These are phyloP conservation scores for Hyles vespertilio DNA, from an alignment of 1,140 invertebrate species.

Conservation along the genomic window DNA sequence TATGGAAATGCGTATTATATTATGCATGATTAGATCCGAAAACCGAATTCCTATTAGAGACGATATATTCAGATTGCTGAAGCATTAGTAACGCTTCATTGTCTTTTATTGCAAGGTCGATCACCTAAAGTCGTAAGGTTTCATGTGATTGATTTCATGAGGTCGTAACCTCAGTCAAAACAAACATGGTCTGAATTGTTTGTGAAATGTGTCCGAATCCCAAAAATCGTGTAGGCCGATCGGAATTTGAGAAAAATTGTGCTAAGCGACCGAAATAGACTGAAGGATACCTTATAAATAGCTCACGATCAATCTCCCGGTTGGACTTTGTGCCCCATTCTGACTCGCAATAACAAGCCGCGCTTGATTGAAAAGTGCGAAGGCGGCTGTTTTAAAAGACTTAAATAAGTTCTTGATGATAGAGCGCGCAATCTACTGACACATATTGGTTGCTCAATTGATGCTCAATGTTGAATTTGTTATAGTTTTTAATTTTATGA, in stretches of 20 bases:
- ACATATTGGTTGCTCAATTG: too few species aligned
- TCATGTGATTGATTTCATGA: conserved; percentile 7
- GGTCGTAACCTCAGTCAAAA: neutral
- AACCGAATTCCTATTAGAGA: too few species aligned
- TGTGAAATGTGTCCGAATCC: neutral
- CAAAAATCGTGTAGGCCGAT: neutral
- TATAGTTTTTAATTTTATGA: too few species aligned
- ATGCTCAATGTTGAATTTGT: too few species aligned
- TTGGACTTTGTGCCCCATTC: conserved; percentile 9
- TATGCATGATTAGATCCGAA: too few species aligned
- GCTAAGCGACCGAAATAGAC: conserved; percentile 7
- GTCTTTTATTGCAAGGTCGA: neutral
- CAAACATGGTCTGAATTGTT: neutral
- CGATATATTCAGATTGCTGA: neutral
- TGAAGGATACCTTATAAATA: conserved; percentile 20
- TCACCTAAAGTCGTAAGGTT: conserved; percentile 4
- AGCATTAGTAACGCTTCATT: neutral
- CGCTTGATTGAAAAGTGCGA: neutral
- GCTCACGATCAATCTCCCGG: conserved; percentile 20
- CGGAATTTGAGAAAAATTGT: conserved; percentile 3
- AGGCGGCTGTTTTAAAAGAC: neutral
- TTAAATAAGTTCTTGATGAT: neutral
- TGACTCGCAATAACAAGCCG: conserved; percentile 6
- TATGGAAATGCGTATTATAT: too few species aligned
- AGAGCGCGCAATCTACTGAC: too few species aligned